These are phyloP conservation scores for Morone chrysops DNA, from an alignment of 2,113 vertebrate species.

Conservation along the genomic window DNA sequence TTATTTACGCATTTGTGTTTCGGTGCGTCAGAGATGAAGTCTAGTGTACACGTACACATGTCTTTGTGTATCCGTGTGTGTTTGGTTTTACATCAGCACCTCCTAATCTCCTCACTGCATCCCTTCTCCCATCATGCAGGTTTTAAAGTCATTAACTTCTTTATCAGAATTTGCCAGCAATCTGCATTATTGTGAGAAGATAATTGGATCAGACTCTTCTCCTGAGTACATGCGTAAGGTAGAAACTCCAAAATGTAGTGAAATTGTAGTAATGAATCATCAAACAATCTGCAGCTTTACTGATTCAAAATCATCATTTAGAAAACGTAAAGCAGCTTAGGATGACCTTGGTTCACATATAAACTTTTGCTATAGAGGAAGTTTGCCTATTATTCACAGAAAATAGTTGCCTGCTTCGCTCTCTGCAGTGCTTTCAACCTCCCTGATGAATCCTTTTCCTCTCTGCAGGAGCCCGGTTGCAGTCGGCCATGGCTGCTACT, in stretches of 20 bases:
- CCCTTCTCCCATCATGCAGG: conserved; percentile 28
- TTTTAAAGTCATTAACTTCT: conserved; percentile 65
- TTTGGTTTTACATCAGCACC: conserved; percentile 43
- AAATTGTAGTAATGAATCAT: conserved; percentile 31
- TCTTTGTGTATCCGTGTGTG: conserved; percentile 24
- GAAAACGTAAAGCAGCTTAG: conserved; percentile 18
- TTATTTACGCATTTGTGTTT: conserved; percentile 21
- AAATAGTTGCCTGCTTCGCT: neutral
- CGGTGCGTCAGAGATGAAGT: conserved; percentile 18
- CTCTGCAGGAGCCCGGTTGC: conserved; percentile 84
- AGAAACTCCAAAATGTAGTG: conserved; percentile 12
- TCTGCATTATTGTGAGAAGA: conserved; percentile 45
- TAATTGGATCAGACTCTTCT: conserved; percentile 62
- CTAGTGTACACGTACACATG: neutral
- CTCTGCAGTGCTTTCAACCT: conserved; percentile 20
- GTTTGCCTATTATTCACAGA: neutral
- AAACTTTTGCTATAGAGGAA: conserved; percentile 22
- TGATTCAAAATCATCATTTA: conserved; percentile 12
- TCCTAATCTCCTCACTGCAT: conserved; percentile 48
- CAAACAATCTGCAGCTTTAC: conserved; percentile 23
- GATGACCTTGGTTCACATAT: conserved; percentile 11
- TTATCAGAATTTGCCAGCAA: conserved; percentile 57
- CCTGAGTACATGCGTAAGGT: conserved; percentile 17
- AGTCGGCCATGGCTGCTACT: conserved; percentile 91
- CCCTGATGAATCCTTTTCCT: conserved; percentile 48